Base-by-base conservation (phyloP, 2,797 vertebrate genomes). In the Epinephelus coioides region DNA sequence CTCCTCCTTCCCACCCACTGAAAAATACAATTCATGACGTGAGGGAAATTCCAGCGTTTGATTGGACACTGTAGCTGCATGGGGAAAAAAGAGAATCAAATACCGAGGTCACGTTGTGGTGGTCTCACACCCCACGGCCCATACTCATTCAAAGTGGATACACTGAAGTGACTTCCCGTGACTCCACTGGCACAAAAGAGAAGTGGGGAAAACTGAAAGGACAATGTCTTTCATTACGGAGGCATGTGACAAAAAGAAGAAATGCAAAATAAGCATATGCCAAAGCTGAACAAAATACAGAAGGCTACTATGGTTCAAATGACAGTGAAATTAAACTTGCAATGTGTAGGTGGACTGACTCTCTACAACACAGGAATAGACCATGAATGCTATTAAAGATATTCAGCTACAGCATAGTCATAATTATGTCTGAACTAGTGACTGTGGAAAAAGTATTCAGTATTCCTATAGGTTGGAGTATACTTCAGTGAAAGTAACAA, bases 41-140 rank as follows among this genome's bases (percentile, higher is more conserved):
- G 0, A 1, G 40, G 34, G 62, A 30, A 15, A 79, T 1, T 10
- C 64, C 62, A 4, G 0, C 14, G 0, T 84, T 27, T 87, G 73
- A 92, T 94, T 93, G 91, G 91, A 73, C 44, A 17, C 14, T 9
- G 49, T 17, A 23, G 44, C n/a, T 38, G 50, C 13, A 9, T 0
- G 19, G 30, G 6, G 2, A 25, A 1, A 34, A 11, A 47, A 25
- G 17, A 54, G 40, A 17, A 3, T 19, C 6, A 44, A 19, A 40
- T 9, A 18, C 18, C 6, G 2, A 7, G 1, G n/a, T 19, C 19
- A 14, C 12, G 4, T 10, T 34, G 6, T 34, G 1, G 23, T 9
- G 30, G 14, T 6, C 2, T 1, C 10, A 2, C 11, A 5, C 1
- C 13, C 21, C 38, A 6, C 11, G 15, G 10, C 13, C 23, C 21